Evolutionary conservation across 2,888 invertebrate genomes (phyloP).

Genomic region (Heterodera filipjevi): DNA sequence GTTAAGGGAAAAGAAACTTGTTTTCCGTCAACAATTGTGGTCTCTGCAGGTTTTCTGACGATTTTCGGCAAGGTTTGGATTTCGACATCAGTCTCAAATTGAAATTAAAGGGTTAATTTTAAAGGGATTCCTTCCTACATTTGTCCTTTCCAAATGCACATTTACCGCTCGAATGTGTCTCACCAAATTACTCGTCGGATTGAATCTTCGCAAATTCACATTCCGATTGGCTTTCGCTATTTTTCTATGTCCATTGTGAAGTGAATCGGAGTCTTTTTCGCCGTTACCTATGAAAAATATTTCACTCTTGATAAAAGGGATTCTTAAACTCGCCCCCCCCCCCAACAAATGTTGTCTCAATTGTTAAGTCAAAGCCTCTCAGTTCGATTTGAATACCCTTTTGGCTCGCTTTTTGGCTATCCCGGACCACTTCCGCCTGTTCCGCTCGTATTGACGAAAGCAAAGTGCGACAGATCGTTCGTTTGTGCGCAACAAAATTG

Average conservation of each 20-base stretch:
- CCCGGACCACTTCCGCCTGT: slow-evolving; percentile 17
- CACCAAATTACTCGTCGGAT: slow-evolving; percentile 22
- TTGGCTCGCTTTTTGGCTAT: slow-evolving; percentile 5
- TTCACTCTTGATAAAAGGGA: too few relatives aligned
- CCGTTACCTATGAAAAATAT: slow-evolving; percentile 14
- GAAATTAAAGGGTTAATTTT: not conserved
- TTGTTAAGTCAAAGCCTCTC: too few relatives aligned
- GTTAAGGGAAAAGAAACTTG: slow-evolving; percentile 26
- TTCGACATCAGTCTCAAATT: slow-evolving; percentile 35
- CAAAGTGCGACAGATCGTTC: slow-evolving; percentile 42
- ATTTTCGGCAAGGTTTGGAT: slow-evolving; percentile 39
- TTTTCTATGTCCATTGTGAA: not conserved
- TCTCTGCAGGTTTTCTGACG: slow-evolving; percentile 27
- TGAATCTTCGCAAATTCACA: slow-evolving; percentile 22
- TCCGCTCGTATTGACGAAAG: slow-evolving; percentile 25
- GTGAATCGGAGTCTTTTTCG: slow-evolving; percentile 15
- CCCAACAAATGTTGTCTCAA: too few relatives aligned
- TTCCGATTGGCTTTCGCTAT: not conserved
- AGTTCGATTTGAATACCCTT: slow-evolving; percentile 18
- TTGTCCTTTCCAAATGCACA: slow-evolving; percentile 30
- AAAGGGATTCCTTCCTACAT: slow-evolving; percentile 13
- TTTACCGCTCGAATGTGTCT: slow-evolving; percentile 27
- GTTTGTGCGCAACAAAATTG: slow-evolving; percentile 49
- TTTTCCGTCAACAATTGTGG: slow-evolving; percentile 35
- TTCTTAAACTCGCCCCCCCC: not conserved